Conservation (phyloP, 2,113 vertebrate species). For the Vombatus ursinus region DNA sequence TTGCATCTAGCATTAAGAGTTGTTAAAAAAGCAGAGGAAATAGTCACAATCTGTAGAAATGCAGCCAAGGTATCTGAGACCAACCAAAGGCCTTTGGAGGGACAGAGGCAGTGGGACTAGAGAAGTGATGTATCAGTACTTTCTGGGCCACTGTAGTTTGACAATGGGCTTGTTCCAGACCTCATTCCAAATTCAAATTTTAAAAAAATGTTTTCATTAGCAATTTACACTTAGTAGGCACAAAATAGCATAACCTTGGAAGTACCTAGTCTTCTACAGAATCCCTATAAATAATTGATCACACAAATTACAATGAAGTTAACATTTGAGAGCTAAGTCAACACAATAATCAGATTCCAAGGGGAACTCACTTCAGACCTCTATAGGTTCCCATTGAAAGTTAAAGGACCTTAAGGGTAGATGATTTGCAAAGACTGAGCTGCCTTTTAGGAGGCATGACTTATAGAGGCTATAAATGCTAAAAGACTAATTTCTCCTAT, state of each 20-base stretch:
- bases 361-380: not conserved
- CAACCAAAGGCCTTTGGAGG: conserved; percentile 4
- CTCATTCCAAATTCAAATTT: conserved; percentile 24
- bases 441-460: not conserved
- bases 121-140: not conserved
- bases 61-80: conserved; percentile 33
- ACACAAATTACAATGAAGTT: not conserved
- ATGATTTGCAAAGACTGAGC: not conserved
- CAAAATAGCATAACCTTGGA: conserved; percentile 28
- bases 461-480: not conserved
- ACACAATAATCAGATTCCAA: not conserved
- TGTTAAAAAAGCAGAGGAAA: conserved; percentile 60
- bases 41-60: conserved; percentile 57
- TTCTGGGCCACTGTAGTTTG: not conserved
- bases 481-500: not conserved
- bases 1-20: conserved; percentile 63
- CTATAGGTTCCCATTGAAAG: not conserved
- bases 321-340: not conserved
- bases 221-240: conserved; percentile 62
- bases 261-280: conserved; percentile 14
- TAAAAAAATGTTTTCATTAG: conserved; percentile 10
- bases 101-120: not conserved
- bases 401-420: not conserved
- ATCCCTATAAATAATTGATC: conserved; percentile 45
- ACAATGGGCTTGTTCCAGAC: conserved; percentile 20